Evolutionary conservation across 2,797 vertebrate genomes (phyloP), one percentile per base, ranked within the genome.

Genomic region (Brachymystax lenok): DNA sequence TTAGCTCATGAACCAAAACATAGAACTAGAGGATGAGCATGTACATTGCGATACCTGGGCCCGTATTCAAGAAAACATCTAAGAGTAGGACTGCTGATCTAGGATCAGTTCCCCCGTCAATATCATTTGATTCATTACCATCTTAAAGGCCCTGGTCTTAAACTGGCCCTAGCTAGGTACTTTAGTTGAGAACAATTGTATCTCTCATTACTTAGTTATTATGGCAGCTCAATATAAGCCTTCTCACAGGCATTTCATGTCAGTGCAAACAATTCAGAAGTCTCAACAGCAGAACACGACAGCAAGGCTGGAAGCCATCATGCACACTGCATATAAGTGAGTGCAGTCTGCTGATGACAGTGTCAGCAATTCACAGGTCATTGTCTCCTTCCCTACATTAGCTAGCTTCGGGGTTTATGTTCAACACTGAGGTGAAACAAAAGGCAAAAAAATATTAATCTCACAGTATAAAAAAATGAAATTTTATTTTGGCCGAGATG

Each of bases 321-420:
- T 28, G 50, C 50, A 3, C 27, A 52, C 46, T 52, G 46, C 46
- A 16, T 71, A 28, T 27, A 52, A 52, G 69, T 19, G 14, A 27
- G 5, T 10, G 14, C 69, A 59, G 68, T 77, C 19, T 30, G 17
- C 46, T 54, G 7, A 3, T 51, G 21, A 50, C 6, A 61, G 54
- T 27, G 51, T 70, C 30, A 50, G 40, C 52, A 24, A 81, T 79
- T 74, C 79, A 84, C 84, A 85, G 82, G 74, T 50, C 27, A 24
- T 10, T 8, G 66, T 21, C n/a, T 66, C 73, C 85, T 46, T 70
- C 75, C 50, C 64, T 67, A 80, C 71, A 80, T 80, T 75, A 79
- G 71, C 77, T 77, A 52, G 6, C 4, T 1, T 69, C 71, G n/a
- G 16, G 51, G 27, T 27, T 50, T 54, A 10, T 16, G 8, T 56